Evolutionary conservation across 1,140 invertebrate species (phyloP).

Genomic region (Myzus persicae): DNA sequence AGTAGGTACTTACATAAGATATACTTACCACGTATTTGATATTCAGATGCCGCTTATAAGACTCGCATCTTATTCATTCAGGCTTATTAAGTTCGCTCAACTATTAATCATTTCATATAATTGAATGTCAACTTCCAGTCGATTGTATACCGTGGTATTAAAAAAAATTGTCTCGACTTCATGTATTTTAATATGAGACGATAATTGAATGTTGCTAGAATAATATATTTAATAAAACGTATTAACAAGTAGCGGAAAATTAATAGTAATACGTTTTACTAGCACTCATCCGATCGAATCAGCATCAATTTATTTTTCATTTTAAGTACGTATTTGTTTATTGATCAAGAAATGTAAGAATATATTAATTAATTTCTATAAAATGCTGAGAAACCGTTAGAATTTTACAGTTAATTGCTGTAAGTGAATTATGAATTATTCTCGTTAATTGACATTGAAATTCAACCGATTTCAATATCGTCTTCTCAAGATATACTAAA

Average conservation of each 20-base stretch:
- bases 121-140: not conserved
- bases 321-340: not conserved
- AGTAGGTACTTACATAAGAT: not conserved
- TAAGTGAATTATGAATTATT: too few species aligned
- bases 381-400: too few species aligned
- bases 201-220: not conserved
- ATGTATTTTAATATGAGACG: not conserved
- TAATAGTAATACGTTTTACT: not conserved
- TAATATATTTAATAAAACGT: not conserved
- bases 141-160: not conserved
- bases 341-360: too few species aligned
- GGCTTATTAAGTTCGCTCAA: not conserved
- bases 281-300: not conserved
- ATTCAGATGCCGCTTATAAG: not conserved
- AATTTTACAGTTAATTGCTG: too few species aligned
- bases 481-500: too few species aligned
- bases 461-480: too few species aligned
- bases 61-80: not conserved
- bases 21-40: not conserved
- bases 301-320: not conserved
- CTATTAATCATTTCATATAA: conserved; percentile 11
- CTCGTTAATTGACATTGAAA: too few species aligned
- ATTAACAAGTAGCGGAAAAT: not conserved
- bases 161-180: not conserved
- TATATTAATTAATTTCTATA: too few species aligned